Percentiles rank a stretch among this genome's conserved stretches.
Evolutionary conservation across 2,888 invertebrate species (phyloP).

Genomic region (Platycnemis pennipes): DNA sequence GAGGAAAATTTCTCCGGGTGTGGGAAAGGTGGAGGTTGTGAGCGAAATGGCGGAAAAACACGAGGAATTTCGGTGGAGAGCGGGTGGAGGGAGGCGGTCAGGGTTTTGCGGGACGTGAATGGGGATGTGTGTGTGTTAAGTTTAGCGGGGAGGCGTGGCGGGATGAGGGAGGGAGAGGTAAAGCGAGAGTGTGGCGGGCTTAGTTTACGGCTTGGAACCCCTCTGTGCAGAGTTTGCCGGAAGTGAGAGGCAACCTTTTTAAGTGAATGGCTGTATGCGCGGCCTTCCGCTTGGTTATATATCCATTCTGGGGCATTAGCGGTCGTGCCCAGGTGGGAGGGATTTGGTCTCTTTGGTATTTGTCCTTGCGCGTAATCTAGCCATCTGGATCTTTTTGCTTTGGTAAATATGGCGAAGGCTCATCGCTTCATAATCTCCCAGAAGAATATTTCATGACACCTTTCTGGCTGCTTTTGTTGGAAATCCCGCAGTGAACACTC

Average conservation of each 20-base stretch:
- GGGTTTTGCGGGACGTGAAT: neutral
- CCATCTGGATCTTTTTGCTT: neutral
- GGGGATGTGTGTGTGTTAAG: neutral
- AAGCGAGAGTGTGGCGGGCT: neutral
- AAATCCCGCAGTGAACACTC: neutral
- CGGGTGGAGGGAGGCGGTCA: neutral
- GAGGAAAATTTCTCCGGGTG: neutral
- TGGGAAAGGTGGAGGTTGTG: neutral
- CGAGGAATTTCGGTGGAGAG: neutral
- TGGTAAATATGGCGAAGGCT: neutral
- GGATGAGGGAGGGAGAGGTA: neutral
- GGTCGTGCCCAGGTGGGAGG: constrained; percentile 57
- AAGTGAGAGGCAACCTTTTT: constrained; percentile 43
- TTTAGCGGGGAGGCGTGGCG: neutral
- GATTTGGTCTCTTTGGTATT: neutral
- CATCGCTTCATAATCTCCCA: neutral
- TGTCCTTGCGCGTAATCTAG: constrained; percentile 23
- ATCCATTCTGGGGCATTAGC: constrained; percentile 63
- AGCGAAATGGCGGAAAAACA: neutral
- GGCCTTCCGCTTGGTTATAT: constrained; percentile 59
- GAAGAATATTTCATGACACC: neutral
- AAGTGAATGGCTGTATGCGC: constrained; percentile 5
- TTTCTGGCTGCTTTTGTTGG: neutral
- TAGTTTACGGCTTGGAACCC: neutral
- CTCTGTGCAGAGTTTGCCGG: constrained; percentile 26